phyloP scores from a whole-genome alignment of 2,797 vertebrate species.

The Urosaurus nigricauda region DNA sequence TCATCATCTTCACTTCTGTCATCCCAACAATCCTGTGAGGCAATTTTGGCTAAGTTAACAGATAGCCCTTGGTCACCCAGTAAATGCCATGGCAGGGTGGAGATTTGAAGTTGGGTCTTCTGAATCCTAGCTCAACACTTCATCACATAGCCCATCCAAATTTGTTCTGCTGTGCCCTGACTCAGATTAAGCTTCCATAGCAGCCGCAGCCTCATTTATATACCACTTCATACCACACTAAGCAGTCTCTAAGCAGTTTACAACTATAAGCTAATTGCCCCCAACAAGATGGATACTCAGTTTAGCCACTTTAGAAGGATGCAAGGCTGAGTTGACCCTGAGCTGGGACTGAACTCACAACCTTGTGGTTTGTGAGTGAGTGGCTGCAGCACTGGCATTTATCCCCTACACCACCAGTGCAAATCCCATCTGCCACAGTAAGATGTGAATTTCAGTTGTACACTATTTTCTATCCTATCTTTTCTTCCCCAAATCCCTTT shows the following conservation, averaged over 20 bases:
- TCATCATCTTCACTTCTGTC: not conserved
- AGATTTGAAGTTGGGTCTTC: not conserved
- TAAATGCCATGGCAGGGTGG: not conserved
- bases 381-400: too few relatives aligned
- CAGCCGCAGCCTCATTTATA: too few relatives aligned
- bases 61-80: not conserved
- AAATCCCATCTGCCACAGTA: not conserved
- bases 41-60: not conserved
- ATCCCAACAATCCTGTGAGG: not conserved
- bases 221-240: too few relatives aligned
- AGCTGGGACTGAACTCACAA: too few relatives aligned
- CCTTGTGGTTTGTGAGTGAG: too few relatives aligned
- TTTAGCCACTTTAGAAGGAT: too few relatives aligned
- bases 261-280: too few relatives aligned
- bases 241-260: too few relatives aligned
- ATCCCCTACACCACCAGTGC: too few relatives aligned
- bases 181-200: not conserved
- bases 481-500: constrained; percentile 1
- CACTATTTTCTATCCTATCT: not conserved
- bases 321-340: too few relatives aligned
- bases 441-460: constrained; percentile 31
- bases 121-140: not conserved
- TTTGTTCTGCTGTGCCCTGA: too few relatives aligned
- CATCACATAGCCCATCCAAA: not conserved
- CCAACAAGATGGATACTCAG: too few relatives aligned